Conservation (phyloP, 2,888 invertebrate genomes). For the Nomada goodeniana region DNA sequence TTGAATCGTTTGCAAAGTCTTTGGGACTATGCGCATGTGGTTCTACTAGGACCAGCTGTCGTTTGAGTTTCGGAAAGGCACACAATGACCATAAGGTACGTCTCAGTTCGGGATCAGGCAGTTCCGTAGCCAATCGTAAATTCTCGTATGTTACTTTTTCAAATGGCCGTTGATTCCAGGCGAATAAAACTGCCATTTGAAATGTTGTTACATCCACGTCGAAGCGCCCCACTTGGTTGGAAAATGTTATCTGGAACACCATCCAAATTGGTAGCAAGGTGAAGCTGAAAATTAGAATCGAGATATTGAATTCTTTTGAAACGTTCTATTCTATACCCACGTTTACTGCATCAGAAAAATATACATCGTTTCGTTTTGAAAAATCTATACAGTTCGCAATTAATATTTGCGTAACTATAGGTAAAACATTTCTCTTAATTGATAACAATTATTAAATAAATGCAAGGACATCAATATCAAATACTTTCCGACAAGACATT, state of each 20-base stretch:
- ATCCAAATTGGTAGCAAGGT: conserved; percentile 54
- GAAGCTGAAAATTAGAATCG: conserved; percentile 53
- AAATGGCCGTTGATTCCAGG: conserved; percentile 98
- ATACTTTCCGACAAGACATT: conserved; percentile 31
- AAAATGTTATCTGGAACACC: conserved; percentile 92
- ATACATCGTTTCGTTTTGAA: conserved; percentile 17
- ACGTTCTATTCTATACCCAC: conserved; percentile 40
- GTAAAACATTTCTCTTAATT: not conserved
- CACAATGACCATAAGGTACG: conserved; percentile 98
- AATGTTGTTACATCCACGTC: conserved; percentile 99
- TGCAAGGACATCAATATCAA: conserved; percentile 9
- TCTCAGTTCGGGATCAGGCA: conserved; percentile 97
- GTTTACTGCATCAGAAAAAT: conserved; percentile 48
- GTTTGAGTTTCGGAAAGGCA: conserved; percentile 97
- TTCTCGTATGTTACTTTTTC: conserved; percentile 99
- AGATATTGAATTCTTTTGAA: conserved; percentile 43
- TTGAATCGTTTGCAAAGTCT: conserved; percentile 96
- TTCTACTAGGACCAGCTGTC: conserved; percentile 94
- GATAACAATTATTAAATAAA: conserved; percentile 11
- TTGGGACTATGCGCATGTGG: conserved; percentile 94
- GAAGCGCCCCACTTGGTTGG: conserved; percentile 95
- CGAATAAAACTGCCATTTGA: conserved; percentile 99
- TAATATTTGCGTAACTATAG: not conserved
- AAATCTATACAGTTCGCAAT: conserved; percentile 8
- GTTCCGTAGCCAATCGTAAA: conserved; percentile 96